A percentile compares a stretch with the other conserved stretches of the same genome.
phyloP scores from a whole-genome alignment of 1,140 invertebrate species.

The Drosophila prosaltans region DNA sequence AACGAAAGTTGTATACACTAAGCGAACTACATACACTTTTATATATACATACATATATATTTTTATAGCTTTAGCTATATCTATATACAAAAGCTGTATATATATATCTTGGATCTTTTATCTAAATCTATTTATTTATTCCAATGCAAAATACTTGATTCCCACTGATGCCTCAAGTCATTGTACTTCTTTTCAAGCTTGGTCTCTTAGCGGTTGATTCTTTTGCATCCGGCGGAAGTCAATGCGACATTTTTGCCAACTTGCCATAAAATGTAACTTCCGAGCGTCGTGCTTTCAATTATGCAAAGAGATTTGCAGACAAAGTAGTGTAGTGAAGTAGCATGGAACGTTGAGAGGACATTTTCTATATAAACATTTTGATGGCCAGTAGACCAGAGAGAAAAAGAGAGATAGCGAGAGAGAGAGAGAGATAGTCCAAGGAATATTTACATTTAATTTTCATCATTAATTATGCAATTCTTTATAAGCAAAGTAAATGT shows the following conservation, averaged over 20 bases:
- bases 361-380: slow-evolving; percentile 11
- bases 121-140: slow-evolving; percentile 11
- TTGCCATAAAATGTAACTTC: slow-evolving; percentile 56
- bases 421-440: not conserved
- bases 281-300: slow-evolving; percentile 61
- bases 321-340: not conserved
- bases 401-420: not conserved
- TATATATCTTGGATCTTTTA: not conserved
- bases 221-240: slow-evolving; percentile 54
- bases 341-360: not conserved
- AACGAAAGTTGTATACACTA: slow-evolving; percentile 1
- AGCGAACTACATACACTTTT: not conserved
- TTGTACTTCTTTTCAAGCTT: slow-evolving; percentile 13
- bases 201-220: slow-evolving; percentile 19
- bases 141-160: slow-evolving; percentile 5
- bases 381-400: slow-evolving; percentile 8
- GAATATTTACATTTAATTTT: slow-evolving; percentile 75
- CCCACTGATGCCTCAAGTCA: not conserved
- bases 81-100: not conserved
- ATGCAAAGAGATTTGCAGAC: slow-evolving; percentile 68
- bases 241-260: slow-evolving; percentile 61
- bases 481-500: slow-evolving; percentile 55
- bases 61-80: not conserved
- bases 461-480: slow-evolving; percentile 76
- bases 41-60: not conserved